Evolutionary conservation across 2,797 vertebrate genomes (phyloP), one percentile per base, ranked within the genome.

Genomic region (Acanthis flammea): DNA sequence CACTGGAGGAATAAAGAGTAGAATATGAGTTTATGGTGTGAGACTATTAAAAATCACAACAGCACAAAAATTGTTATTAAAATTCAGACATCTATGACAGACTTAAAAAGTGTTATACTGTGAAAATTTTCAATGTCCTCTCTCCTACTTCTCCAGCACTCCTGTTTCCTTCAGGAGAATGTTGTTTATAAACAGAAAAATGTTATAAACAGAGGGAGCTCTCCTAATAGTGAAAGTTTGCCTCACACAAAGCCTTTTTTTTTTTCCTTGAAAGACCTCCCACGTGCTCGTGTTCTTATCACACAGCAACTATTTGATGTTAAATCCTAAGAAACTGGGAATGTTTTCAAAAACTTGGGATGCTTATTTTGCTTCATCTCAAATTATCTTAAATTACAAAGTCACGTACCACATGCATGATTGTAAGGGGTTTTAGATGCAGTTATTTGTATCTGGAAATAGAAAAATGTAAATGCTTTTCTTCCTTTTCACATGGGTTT

Each of bases 191-290:
- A 87, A 91, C 51, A 87, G 37, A 58, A 68, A 73, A 67, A 51
- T 16, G 24, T 54, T 62, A 44, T 35, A 83, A 89, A 74, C 72
- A 92, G 31, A 92, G 30, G 33, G 63, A 71, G 25, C 47, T 63
- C 23, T 87, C 35, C 72, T 47, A 74, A 71, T 19, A 11, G 16
- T 67, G 10, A 24, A 88, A 75, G 41, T 55, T 55, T 94, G 65
- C 60, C 65, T 80, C 27, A 15, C 8, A 7, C 7, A 61, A 79
- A 73, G 51, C 54, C 10, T 25, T 39, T n/a, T 47, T 70, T n/a
- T 63, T 37, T 72, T 84, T n/a, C 39, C 25, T 77, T 90, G 42
- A 73, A 94, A 91, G 62, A 15, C 76, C 39, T 91, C 92, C 70
- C 61, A 91, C 82, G 14, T 1, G 1, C 68, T 86, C 21, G 4